Conservation (phyloP, 1,140 invertebrate genomes). For the Stratiolaelaps scimitus region DNA sequence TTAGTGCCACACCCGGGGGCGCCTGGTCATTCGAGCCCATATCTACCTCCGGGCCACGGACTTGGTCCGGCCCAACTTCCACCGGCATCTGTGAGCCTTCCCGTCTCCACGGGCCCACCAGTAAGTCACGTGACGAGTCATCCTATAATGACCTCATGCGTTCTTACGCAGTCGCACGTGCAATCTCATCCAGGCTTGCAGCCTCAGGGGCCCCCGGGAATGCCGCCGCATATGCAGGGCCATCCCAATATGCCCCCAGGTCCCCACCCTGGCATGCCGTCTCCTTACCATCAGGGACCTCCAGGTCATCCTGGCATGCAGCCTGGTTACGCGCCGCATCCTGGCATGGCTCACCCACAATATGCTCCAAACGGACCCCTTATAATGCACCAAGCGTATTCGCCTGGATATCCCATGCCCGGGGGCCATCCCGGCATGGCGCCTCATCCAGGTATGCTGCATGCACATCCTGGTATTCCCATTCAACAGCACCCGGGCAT, state of each 20-base stretch:
- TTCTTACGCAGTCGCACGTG: too few relatives aligned
- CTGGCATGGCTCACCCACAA: slow-evolving; percentile 18
- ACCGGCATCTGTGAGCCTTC: neutral
- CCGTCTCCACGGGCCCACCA: neutral
- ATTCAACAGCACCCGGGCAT: slow-evolving; percentile 1
- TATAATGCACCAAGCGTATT: slow-evolving; percentile 2
- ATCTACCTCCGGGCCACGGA: too few relatives aligned
- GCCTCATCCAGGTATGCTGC: slow-evolving; percentile 17
- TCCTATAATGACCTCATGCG: neutral
- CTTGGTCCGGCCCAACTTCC: neutral
- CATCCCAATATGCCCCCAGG: neutral
- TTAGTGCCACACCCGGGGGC: neutral
- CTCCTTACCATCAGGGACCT: neutral
- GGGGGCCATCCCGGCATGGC: too few relatives aligned
- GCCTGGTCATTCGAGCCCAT: too few relatives aligned
- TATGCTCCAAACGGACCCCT: neutral
- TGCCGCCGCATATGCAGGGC: slow-evolving; percentile 16
- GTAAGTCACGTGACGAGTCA: neutral
- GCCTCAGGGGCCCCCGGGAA: neutral
- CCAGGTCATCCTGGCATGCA: neutral
- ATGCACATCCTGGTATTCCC: neutral
- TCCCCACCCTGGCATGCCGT: neutral
- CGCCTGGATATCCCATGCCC: neutral
- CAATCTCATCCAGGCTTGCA: slow-evolving; percentile 6
- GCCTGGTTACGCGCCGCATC: neutral